Percentiles rank a stretch among this genome's conserved stretches.
phyloP scores from a whole-genome alignment of 2,113 vertebrate species.

The Galeopterus variegatus region DNA sequence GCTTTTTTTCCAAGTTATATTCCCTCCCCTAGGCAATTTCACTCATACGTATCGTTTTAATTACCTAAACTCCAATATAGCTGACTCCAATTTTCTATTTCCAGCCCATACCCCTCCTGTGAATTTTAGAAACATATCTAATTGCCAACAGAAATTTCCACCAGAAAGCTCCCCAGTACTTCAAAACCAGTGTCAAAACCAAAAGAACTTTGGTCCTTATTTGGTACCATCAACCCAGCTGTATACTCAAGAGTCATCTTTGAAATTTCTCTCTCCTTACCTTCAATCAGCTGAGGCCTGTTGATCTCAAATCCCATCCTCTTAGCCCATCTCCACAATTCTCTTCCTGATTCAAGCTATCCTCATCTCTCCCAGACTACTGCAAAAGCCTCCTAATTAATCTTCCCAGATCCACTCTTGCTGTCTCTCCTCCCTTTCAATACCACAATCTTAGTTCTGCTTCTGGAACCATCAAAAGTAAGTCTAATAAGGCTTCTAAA shows the following conservation, averaged over 20 bases:
- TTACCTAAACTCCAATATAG: neutral
- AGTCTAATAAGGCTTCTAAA: neutral
- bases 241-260: neutral
- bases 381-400: neutral
- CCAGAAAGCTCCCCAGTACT: constrained; percentile 12
- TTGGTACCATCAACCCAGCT: neutral
- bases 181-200: constrained; percentile 20
- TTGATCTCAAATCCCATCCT: neutral
- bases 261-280: constrained; percentile 32
- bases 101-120: neutral
- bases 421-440: constrained; percentile 5
- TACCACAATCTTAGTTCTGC: neutral
- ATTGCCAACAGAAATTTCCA: constrained; percentile 21
- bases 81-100: constrained; percentile 25
- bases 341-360: constrained; percentile 28
- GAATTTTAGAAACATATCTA: constrained; percentile 27
- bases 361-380: neutral
- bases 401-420: neutral
- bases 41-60: neutral
- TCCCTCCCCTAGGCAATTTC: constrained; percentile 16
- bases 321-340: neutral
- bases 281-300: neutral
- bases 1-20: neutral
- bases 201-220: neutral
- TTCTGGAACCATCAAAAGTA: constrained; percentile 41